Conservation (phyloP, 2,113 vertebrate genomes). For the Catharus minimus region DNA sequence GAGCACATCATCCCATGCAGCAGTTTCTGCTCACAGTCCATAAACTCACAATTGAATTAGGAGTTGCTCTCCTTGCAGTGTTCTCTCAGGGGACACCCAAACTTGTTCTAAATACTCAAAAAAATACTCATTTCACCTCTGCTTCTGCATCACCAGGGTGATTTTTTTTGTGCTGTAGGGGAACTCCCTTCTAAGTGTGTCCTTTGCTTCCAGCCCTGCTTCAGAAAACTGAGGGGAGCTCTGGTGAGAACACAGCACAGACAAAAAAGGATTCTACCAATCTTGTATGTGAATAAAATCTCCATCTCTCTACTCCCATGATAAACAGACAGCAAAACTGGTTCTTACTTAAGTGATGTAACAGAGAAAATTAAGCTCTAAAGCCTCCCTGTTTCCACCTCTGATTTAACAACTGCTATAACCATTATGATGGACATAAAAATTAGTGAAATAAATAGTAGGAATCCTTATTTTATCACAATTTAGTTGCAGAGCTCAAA, state of each 20-base stretch:
- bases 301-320: background rate
- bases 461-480: background rate
- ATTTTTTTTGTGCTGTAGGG: background rate
- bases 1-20: background rate
- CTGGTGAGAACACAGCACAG: background rate
- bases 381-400: background rate
- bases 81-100: background rate
- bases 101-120: background rate
- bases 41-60: constrained; percentile 23
- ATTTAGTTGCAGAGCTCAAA: background rate
- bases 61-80: background rate
- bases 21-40: background rate
- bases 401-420: background rate
- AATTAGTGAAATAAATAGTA: background rate
- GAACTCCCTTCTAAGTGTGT: background rate
- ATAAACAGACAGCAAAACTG: background rate
- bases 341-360: background rate
- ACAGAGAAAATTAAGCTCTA: background rate
- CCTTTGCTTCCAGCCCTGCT: background rate
- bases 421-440: background rate
- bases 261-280: background rate
- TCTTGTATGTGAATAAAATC: background rate
- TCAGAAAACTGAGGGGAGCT: background rate
- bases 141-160: background rate
- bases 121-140: background rate